Conservation (phyloP, 2,113 vertebrate genomes). For the Phocoena sinus region DNA sequence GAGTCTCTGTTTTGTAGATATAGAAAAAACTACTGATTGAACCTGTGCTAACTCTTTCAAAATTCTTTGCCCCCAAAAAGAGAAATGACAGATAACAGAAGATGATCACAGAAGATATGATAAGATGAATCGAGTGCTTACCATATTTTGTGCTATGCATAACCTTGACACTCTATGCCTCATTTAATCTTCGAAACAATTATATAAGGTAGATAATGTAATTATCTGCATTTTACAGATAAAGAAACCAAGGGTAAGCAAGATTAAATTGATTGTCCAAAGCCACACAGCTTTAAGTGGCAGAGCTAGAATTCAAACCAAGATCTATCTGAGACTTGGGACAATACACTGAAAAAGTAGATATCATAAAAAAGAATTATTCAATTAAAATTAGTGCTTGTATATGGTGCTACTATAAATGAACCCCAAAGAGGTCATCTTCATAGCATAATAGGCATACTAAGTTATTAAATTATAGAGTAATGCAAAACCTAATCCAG, state of each 20-base stretch:
- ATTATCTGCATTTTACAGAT: neutral
- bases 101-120: neutral
- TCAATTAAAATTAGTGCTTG: neutral
- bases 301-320: neutral
- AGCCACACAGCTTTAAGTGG: neutral
- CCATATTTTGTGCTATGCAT: neutral
- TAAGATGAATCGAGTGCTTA: neutral
- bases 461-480: neutral
- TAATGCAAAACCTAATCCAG: neutral
- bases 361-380: neutral
- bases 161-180: neutral
- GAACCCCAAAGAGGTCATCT: neutral
- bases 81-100: neutral
- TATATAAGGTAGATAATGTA: neutral
- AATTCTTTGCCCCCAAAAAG: conserved; percentile 10
- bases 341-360: neutral
- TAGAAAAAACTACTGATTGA: neutral
- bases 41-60: neutral
- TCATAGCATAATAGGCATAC: neutral
- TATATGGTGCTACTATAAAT: neutral
- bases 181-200: conserved; percentile 26
- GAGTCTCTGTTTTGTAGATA: neutral
- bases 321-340: neutral
- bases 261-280: neutral
- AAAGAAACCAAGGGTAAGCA: neutral